Evolutionary conservation across 2,888 invertebrate genomes (phyloP), one percentile per base, ranked within the genome.

Genomic region (Orchesella flavescens): DNA sequence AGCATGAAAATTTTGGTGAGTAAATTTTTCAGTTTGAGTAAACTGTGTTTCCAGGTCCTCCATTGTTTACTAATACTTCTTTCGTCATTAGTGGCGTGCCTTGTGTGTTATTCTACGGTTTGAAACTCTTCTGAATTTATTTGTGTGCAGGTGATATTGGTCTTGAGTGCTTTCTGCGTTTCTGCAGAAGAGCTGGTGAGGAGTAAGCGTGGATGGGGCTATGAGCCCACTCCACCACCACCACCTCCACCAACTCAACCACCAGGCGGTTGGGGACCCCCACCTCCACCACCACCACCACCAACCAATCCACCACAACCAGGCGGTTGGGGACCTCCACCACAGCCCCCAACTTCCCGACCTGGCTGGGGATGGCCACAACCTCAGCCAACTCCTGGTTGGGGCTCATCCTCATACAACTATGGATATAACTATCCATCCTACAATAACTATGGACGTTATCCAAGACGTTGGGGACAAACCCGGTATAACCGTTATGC

Each of bases 1-100:
- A 78, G 63, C 19, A 78, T 78, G 78, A 78, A 63, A 17, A 12
- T 78, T 53, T 34, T 78, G 78, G 78, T 78, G 78, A 78, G 78
- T 77, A 74, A 61, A 61, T 13, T 24, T 23, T 24, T 7, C 3
- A 3, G 23, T 24, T 9, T 24, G 24, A 5, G 23, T 17, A 10
- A 12, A 61, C 23, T 24, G 61, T 10, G 61, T 61, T 23, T 3
- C 19, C n/a, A 59, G 5, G n/a, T 12, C 5, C 55, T 4, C 12
- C 19, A 21, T 21, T 59, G 17, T 21, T 59, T 3, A 3, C 53
- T 53, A 53, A 53, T 53, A 53, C 9, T 46, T 46, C 13, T 13
- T 13, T 46, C 46, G 46, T 46, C 10, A 13, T 46, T 9, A 46
- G 46, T 46, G 10, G 46, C 46, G 13, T 9, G 46, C 10, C 9